phyloP scores from a whole-genome alignment of 2,113 vertebrate genomes.

The Mus pahari region DNA sequence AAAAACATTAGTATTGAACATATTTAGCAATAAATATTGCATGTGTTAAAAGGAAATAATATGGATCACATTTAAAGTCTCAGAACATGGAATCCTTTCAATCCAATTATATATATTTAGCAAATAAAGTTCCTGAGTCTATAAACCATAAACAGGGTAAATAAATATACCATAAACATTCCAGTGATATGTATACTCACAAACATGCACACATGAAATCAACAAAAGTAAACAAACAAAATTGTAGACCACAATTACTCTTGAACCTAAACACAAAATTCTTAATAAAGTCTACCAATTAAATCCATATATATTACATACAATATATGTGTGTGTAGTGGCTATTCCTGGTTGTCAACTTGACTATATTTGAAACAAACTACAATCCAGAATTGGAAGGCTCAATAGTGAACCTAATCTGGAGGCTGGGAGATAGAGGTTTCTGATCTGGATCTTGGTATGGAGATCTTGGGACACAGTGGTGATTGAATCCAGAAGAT shows the following conservation, averaged over 20 bases:
- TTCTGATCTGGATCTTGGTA: no score
- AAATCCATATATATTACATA: no score
- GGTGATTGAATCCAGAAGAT: no score
- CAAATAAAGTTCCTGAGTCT: neutral
- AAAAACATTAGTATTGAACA: neutral
- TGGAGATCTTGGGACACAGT: no score
- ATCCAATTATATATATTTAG: no score
- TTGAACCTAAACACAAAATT: neutral
- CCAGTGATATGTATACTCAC: neutral
- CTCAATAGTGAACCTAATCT: no score
- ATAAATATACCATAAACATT: neutral
- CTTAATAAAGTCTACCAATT: constrained; percentile 35
- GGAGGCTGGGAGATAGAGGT: no score
- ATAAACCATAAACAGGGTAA: neutral
- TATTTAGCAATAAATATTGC: neutral
- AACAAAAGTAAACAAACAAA: neutral
- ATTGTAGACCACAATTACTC: neutral
- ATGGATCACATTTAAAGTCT: neutral
- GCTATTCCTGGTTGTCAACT: no score
- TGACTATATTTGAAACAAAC: no score
- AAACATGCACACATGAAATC: neutral
- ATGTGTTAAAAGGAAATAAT: neutral
- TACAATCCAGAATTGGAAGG: no score
- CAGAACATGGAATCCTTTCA: neutral
- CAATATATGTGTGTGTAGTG: no score